Evolutionary conservation across 1,140 invertebrate genomes (phyloP), one percentile per base, ranked within the genome.

Genomic region (Pseudomyrmex sp.): DNA sequence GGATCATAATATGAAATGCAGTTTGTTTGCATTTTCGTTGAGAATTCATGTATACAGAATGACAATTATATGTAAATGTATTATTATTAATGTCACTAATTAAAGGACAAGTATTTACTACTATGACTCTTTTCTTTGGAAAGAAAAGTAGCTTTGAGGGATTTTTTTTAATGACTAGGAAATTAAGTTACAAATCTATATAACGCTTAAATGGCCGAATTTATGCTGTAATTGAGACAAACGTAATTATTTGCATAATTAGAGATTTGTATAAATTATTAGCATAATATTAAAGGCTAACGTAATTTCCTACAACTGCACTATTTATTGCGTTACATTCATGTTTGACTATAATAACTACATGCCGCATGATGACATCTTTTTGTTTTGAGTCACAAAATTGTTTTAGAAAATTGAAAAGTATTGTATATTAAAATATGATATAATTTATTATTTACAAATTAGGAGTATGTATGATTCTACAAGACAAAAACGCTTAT

Each of bases 301-400:
- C 50, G 9, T 68, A 59, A 59, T 72, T 80, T 72, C 12, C 12
- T 63, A 46, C 3, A 58, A 50, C 63, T 86, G 26, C 44, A 50
- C 12, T 66, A 52, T 61, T 79, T 70, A 23, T 13, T 87, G 48
- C 59, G 15, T 50, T 7, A 59, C 4, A 12, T 56, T 59, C 52
- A 54, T 23, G 0, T 75, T 73, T 58, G 75, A 10, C 52, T 72
- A 50, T 76, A 74, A 76, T 77, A 68, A 86, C 62, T 66, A 18
- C 59, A 87, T 61, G 69, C 59, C 66, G 79, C 15, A 66, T 61
- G 62, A 5, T 46, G 48, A 59, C 63, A 68, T 70, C 44, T 69
- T 35, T 74, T 2, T 44, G 50, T 54, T 61, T 58, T 75, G 4
- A 15, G 10, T 44, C 18, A 35, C 23, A 52, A 61, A 54, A 7